Percentiles rank a stretch among this genome's conserved stretches.
Evolutionary conservation across 1,140 invertebrate species (phyloP).

Genomic region (Riptortus pedestris): DNA sequence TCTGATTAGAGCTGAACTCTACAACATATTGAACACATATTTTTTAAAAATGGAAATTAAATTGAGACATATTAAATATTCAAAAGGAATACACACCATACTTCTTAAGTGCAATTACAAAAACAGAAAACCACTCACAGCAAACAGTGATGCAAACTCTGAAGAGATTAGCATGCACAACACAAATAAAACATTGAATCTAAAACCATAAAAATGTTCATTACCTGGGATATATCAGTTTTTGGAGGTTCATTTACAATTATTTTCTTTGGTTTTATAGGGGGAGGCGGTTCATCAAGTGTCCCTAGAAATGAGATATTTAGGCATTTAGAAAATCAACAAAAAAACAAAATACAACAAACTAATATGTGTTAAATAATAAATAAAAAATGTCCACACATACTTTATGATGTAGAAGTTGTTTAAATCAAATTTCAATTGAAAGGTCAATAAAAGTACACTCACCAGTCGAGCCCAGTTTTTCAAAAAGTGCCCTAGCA

Average conservation of each 20-base stretch:
- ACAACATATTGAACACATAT: too few species aligned
- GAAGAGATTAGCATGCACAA: too few species aligned
- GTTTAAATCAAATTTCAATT: not conserved
- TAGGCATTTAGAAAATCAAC: not conserved
- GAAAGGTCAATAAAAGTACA: not conserved
- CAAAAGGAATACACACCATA: too few species aligned
- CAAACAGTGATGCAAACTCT: too few species aligned
- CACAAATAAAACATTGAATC: too few species aligned
- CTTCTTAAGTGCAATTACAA: too few species aligned
- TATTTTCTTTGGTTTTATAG: constrained; percentile 23
- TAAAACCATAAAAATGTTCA: too few species aligned
- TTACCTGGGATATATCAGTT: not conserved
- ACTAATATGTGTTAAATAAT: not conserved
- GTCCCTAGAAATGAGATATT: not conserved
- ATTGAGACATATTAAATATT: too few species aligned
- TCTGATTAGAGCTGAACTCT: too few species aligned
- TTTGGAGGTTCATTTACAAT: constrained; percentile 16
- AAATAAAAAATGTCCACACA: not conserved
- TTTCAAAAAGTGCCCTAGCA: constrained; percentile 84
- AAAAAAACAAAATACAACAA: not conserved
- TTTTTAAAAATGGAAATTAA: too few species aligned
- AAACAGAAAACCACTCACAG: too few species aligned
- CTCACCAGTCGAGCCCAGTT: constrained; percentile 48
- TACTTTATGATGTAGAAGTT: not conserved
- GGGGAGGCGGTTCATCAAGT: constrained; percentile 15